A percentile compares a stretch with the other conserved stretches of the same genome.
These are phyloP conservation scores for Pseudachorutes palmiensis DNA, from an alignment of 1,140 invertebrate species.

Conservation along the genomic window DNA sequence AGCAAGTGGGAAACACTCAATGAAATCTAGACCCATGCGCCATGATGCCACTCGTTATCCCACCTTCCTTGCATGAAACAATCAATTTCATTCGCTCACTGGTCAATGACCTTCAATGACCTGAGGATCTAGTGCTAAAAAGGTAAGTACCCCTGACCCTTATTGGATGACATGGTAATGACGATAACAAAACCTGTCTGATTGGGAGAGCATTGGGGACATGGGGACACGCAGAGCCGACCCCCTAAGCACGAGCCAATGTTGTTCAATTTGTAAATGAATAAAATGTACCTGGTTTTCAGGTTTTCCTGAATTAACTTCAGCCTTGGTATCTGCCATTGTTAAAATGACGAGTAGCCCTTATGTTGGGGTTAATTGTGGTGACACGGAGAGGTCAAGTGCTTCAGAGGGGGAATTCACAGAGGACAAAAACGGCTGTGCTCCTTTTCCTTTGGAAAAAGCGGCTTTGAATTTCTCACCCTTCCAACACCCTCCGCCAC, in stretches of 20 bases:
- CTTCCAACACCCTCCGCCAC: too few relatives aligned
- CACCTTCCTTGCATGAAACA: too few relatives aligned
- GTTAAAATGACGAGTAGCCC: too few relatives aligned
- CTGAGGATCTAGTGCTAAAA: not conserved
- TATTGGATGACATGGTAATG: not conserved
- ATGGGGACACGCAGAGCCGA: slow-evolving; percentile 9
- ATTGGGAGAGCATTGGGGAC: not conserved
- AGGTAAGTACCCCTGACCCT: slow-evolving; percentile 7
- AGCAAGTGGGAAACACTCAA: slow-evolving; percentile 10
- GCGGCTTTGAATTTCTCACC: too few relatives aligned
- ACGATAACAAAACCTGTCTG: not conserved
- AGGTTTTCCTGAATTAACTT: too few relatives aligned
- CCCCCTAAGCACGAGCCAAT: slow-evolving; percentile 21
- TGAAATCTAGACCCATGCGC: slow-evolving; percentile 22
- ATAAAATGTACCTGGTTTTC: not conserved
- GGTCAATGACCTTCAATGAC: not conserved
- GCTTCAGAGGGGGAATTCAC: too few relatives aligned
- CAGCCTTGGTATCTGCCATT: too few relatives aligned
- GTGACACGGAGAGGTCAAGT: too few relatives aligned
- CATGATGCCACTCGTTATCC: slow-evolving; percentile 20
- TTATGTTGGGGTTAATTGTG: too few relatives aligned
- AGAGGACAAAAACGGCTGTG: too few relatives aligned
- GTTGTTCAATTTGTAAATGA: not conserved
- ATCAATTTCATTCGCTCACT: too few relatives aligned
- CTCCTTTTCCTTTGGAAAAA: too few relatives aligned